Evolutionary conservation across 2,113 vertebrate genomes (phyloP), one percentile per base, ranked within the genome.

Genomic region (Gallinago jamesoni): DNA sequence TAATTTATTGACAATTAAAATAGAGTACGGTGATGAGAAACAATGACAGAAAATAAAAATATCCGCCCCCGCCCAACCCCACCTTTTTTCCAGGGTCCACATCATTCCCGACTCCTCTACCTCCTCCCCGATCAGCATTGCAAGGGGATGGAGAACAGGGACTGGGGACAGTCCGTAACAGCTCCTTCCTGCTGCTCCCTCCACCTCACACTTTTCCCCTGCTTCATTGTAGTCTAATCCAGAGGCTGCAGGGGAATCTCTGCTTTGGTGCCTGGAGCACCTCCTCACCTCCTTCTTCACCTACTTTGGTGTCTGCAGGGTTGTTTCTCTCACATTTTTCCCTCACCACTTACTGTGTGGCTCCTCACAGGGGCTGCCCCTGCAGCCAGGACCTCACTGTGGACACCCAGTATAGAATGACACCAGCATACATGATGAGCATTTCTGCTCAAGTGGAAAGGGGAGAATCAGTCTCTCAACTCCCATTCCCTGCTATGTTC

Each of bases 331-430:
- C 35, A 52, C 7, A 11, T 66, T 30, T 39, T 14, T 5, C 18
- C 12, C 24, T 52, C 23, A 41, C 5, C 63, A 7, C 17, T 64
- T 43, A 45, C 43, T 45, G 9, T 4, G 31, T 24, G 12, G 21
- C 31, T 52, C n/a, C n/a, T 39, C 70, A 37, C 8, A 48, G 81
- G 8, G 66, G 12, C 12, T 0, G 0, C 4, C 21, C 9, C 30
- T 17, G 56, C 9, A 43, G 66, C 17, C 81, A 43, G 14, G 5
- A 4, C 13, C 39, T n/a, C 35, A 22, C 9, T 35, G 14, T 1
- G 31, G 68, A 80, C 45, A 47, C 10, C 19, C 12, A 3, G 39
- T 3, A 43, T 21, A 31, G 39, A 78, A 24, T 10, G 39, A 52
- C 35, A 75, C 27, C 67, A 56, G 24, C 1, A 8, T 18, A 31